Evolutionary conservation across 2,888 invertebrate species (phyloP).

Genomic region (Flexamia atlantica): DNA sequence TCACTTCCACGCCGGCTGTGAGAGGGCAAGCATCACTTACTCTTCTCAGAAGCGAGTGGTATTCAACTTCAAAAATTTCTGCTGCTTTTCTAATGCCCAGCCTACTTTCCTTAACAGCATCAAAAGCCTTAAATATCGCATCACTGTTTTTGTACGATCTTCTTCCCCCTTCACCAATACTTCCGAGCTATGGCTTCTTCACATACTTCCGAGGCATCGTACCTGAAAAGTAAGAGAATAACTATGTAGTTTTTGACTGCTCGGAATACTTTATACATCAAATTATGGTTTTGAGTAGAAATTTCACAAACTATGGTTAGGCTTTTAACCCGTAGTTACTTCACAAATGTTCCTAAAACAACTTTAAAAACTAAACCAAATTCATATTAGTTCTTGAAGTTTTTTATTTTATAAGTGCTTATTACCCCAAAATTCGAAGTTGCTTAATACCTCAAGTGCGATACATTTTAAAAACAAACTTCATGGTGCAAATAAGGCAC

Average conservation of each 20-base stretch:
- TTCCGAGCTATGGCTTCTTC: not conserved
- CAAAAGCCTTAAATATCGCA: not conserved
- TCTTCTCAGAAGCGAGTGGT: not conserved
- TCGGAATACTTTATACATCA: not conserved
- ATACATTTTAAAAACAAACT: not conserved
- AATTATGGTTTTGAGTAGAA: not conserved
- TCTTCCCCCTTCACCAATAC: constrained; percentile 8
- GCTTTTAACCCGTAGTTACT: not conserved
- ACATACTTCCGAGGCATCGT: not conserved
- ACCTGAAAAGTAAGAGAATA: not conserved
- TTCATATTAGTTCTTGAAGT: not conserved
- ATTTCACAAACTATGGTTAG: not conserved
- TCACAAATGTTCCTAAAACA: not conserved
- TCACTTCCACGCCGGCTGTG: constrained; percentile 24
- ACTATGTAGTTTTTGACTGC: not conserved
- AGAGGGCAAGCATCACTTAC: constrained; percentile 16
- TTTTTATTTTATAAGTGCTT: not conserved
- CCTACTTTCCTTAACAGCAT: constrained; percentile 15
- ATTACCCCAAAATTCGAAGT: not conserved
- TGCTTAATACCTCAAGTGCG: not conserved
- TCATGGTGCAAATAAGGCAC: not conserved
- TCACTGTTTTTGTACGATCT: constrained; percentile 12
- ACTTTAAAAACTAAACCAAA: not conserved
- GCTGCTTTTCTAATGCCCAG: constrained; percentile 16
- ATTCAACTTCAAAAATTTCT: not conserved